phyloP scores from a whole-genome alignment of 2,113 vertebrate species.

The Chaenogobius annularis region DNA sequence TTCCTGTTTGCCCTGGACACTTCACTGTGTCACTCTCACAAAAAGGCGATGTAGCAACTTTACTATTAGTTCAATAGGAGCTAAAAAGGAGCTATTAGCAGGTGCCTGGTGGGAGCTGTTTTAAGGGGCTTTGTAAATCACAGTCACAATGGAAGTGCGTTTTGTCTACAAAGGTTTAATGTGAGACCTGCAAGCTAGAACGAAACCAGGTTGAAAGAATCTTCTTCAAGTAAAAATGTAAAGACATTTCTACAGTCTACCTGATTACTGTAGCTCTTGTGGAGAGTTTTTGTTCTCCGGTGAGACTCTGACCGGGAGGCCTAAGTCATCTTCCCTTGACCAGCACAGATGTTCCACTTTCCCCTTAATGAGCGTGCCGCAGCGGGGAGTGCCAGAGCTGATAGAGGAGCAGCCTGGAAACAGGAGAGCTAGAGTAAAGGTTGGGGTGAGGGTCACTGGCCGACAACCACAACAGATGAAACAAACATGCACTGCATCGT shows the following conservation, averaged over 20 bases:
- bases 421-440: conserved; percentile 52
- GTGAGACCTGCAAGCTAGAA: conserved; percentile 51
- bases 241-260: conserved; percentile 27
- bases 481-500: conserved; percentile 47
- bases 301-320: conserved; percentile 58
- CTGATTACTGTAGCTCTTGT: conserved; percentile 29
- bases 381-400: conserved; percentile 60
- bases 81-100: conserved; percentile 51
- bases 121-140: conserved; percentile 63
- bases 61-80: conserved; percentile 42
- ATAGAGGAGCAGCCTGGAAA: conserved; percentile 66
- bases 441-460: conserved; percentile 50
- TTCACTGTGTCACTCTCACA: conserved; percentile 29
- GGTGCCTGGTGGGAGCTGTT: conserved; percentile 42
- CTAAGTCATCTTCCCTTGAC: conserved; percentile 60
- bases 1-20: conserved; percentile 35
- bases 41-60: conserved; percentile 51
- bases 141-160: conserved; percentile 48
- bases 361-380: conserved; percentile 64
- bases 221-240: conserved; percentile 35
- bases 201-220: conserved; percentile 49
- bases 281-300: conserved; percentile 50
- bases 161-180: conserved; percentile 60
- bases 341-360: conserved; percentile 71
- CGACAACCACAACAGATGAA: conserved; percentile 63